Conservation (phyloP, 2,888 invertebrate species). For the Rambutsinella grinnellia region DNA sequence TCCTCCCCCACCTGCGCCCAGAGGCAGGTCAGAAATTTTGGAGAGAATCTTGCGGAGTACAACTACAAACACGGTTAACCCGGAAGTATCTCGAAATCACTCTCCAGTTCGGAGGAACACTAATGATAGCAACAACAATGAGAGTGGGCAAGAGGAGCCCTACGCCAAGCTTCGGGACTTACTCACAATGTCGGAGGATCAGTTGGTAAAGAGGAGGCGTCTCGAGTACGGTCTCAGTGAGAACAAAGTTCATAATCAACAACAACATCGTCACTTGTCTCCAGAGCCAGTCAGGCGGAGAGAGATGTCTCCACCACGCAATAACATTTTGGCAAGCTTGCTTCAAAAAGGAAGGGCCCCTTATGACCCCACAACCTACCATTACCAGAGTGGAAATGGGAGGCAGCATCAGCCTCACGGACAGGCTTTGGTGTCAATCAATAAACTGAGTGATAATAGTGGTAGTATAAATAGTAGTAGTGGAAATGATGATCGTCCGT, state of each 20-base stretch:
- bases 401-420: not conserved
- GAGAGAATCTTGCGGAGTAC: conserved; percentile 42
- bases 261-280: conserved; percentile 1
- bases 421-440: conserved; percentile 24
- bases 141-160: conserved; percentile 15
- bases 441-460: conserved; percentile 28
- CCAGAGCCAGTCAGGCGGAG: conserved; percentile 1
- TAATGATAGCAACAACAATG: conserved; percentile 37
- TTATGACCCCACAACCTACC: conserved; percentile 13
- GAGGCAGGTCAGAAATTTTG: conserved; percentile 45
- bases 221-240: conserved; percentile 34
- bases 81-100: not conserved
- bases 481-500: conserved; percentile 42
- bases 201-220: conserved; percentile 41
- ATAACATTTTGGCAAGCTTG: conserved; percentile 45
- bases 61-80: conserved; percentile 21
- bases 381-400: conserved; percentile 1
- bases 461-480: conserved; percentile 3
- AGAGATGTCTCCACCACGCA: conserved; percentile 46
- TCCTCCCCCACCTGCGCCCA: conserved; percentile 11
- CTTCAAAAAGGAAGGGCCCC: conserved; percentile 45
- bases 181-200: conserved; percentile 47
- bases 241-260: conserved; percentile 1
- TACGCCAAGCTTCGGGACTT: conserved; percentile 48
- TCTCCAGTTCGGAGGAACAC: not conserved